These are phyloP conservation scores for Hormiphora californensis DNA, from an alignment of 37 sponge, comb jelly and placozoan species.

Conservation along the genomic window DNA sequence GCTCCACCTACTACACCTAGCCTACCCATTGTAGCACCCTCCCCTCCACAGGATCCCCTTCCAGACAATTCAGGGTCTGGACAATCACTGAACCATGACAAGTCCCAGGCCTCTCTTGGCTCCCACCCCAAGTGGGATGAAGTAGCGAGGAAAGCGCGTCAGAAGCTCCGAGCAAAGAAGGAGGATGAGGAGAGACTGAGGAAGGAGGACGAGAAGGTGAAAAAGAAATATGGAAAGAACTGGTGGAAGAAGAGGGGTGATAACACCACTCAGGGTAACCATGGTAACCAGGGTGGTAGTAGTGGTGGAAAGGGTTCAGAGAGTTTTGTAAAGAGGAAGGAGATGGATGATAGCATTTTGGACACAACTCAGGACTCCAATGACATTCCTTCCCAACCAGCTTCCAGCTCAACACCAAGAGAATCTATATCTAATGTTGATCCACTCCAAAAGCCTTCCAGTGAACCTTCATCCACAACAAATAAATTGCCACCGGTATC, in stretches of 20 bases:
- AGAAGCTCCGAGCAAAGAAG: constrained; percentile 4
- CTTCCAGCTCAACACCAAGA: not conserved
- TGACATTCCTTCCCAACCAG: not conserved
- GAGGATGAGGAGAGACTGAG: constrained; percentile 8
- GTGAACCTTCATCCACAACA: not conserved
- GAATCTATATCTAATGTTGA: no score
- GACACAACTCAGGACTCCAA: constrained; percentile 4
- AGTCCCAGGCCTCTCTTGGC: not conserved
- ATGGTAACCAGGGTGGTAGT: no score
- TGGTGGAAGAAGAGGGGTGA: constrained; percentile 32
- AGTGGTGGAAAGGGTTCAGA: no score
- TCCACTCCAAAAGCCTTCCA: no score
- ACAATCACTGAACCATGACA: not conserved
- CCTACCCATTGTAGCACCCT: no score
- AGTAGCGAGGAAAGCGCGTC: constrained; percentile 5
- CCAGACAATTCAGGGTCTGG: not conserved
- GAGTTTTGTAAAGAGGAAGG: constrained; percentile 47
- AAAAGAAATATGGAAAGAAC: constrained; percentile 18
- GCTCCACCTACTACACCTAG: no score
- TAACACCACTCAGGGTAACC: not conserved
- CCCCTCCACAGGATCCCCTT: no score
- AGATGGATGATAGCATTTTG: not conserved
- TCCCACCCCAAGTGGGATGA: constrained; percentile 50
- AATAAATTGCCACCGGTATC: not conserved
- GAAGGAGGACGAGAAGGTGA: constrained; percentile 26